A percentile compares a stretch with the other conserved stretches of the same genome.
phyloP scores from a whole-genome alignment of 2,113 vertebrate genomes.

The Malurus elegans region DNA sequence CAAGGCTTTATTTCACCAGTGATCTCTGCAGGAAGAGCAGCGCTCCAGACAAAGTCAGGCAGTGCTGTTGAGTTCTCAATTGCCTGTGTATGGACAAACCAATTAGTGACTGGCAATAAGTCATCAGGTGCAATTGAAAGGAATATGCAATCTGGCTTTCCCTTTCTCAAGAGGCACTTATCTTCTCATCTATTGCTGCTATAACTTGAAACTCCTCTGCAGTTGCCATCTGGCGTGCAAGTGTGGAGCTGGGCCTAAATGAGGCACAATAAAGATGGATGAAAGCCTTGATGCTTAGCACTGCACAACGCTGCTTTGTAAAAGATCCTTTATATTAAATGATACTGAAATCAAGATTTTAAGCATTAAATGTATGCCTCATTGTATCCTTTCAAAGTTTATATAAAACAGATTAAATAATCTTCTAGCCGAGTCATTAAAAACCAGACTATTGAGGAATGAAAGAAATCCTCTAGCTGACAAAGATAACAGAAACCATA shows the following conservation, averaged over 20 bases:
- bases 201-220: constrained; percentile 52
- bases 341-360: constrained; percentile 11
- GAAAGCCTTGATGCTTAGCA: not conserved
- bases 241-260: constrained; percentile 40
- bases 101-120: constrained; percentile 45
- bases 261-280: constrained; percentile 53
- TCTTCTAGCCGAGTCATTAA: not conserved
- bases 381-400: not conserved
- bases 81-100: constrained; percentile 22
- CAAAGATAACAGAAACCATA: not conserved
- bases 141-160: constrained; percentile 27
- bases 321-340: constrained; percentile 38
- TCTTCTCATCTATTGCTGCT: constrained; percentile 8
- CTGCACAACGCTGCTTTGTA: not conserved
- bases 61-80: constrained; percentile 9
- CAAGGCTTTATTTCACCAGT: not conserved
- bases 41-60: not conserved
- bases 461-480: not conserved
- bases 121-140: constrained; percentile 46
- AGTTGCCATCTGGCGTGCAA: constrained; percentile 51
- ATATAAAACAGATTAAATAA: constrained; percentile 43
- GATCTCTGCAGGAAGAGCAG: constrained; percentile 18
- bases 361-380: not conserved
- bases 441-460: not conserved
- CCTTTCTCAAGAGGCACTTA: constrained; percentile 43